Evolutionary conservation across 2,113 vertebrate species (phyloP).

Genomic region (Rhombomys opimus): DNA sequence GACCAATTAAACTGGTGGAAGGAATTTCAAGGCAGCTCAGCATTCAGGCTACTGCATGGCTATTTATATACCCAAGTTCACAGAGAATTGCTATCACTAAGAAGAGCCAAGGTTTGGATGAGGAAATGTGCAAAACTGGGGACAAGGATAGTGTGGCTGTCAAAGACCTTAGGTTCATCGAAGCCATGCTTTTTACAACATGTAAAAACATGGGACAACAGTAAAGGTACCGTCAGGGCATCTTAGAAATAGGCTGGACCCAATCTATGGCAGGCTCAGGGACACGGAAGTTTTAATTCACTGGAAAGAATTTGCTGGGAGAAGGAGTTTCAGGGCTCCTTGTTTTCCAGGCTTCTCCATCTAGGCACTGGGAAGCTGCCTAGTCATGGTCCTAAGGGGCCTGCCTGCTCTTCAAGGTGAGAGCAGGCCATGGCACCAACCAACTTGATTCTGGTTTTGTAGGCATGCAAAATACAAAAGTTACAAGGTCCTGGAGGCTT

Average conservation of each 20-base stretch:
- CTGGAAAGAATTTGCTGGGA: background rate
- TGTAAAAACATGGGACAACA: no score
- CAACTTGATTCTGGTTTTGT: background rate
- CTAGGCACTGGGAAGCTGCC: background rate
- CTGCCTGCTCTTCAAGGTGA: background rate
- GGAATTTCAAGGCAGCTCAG: background rate
- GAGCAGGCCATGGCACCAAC: background rate
- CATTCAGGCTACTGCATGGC: background rate
- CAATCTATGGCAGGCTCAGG: background rate
- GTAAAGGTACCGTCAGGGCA: background rate
- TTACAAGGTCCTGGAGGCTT: background rate
- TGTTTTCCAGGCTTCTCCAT: background rate
- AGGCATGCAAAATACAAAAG: background rate
- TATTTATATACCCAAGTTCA: background rate
- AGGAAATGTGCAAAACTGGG: background rate
- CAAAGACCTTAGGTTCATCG: background rate
- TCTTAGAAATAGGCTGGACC: background rate
- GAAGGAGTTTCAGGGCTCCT: background rate
- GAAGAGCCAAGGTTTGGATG: background rate
- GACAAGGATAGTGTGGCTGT: background rate
- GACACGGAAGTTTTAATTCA: background rate
- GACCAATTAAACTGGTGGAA: background rate
- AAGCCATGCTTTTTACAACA: no score
- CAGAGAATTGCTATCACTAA: background rate
- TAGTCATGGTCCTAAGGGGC: background rate